Evolutionary conservation across 2,888 invertebrate genomes (phyloP).

Genomic region (Julus scanicus): DNA sequence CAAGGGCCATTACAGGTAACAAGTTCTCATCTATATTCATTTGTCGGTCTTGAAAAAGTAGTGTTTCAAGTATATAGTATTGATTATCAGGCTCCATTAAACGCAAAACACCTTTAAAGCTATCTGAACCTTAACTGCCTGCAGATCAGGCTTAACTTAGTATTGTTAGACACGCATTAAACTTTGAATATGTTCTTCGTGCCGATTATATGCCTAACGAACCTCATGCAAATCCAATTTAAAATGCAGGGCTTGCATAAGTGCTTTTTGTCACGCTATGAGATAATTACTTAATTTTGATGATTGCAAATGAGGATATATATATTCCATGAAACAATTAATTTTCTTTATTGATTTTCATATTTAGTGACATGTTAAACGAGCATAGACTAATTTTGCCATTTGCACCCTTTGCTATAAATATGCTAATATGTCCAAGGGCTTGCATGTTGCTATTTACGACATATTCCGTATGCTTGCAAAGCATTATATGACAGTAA

Average conservation of each 20-base stretch:
- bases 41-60: too few relatives aligned
- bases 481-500: too few relatives aligned
- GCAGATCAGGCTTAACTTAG: neutral
- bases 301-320: neutral
- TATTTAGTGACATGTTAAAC: neutral
- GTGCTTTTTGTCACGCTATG: neutral
- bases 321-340: neutral
- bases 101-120: neutral
- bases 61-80: neutral
- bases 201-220: neutral
- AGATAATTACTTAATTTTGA: conserved; percentile 11
- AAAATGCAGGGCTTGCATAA: neutral
- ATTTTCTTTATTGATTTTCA: neutral
- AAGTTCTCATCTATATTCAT: too few relatives aligned
- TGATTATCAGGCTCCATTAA: neutral
- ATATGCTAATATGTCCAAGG: neutral
- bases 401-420: neutral
- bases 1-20: too few relatives aligned
- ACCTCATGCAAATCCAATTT: neutral
- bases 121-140: too few relatives aligned
- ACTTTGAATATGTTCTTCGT: neutral
- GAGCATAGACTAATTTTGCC: neutral
- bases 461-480: too few relatives aligned
- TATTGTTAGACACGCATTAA: neutral
- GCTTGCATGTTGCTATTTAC: too few relatives aligned